These are phyloP conservation scores for Emberiza fucata DNA, from an alignment of 2,113 vertebrate genomes.

Conservation along the genomic window DNA sequence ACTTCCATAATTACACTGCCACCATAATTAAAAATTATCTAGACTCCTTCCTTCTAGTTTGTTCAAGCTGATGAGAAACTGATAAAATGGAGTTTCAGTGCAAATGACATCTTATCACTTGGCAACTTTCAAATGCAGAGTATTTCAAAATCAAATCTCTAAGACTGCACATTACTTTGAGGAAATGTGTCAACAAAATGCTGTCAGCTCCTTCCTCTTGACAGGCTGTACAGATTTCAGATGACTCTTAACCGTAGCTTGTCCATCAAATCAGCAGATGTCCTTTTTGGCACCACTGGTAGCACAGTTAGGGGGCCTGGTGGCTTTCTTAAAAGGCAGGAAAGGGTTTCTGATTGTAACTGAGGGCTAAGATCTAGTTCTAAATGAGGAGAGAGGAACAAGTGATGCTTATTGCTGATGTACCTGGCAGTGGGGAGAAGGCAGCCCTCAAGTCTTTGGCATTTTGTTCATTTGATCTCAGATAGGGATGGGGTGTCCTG, in stretches of 20 bases:
- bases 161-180: background rate
- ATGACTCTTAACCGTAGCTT: background rate
- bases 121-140: background rate
- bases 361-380: background rate
- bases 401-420: background rate
- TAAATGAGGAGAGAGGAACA: background rate
- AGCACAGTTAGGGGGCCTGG: background rate
- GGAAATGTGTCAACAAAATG: slow-evolving; percentile 50
- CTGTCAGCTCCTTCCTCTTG: slow-evolving; percentile 36
- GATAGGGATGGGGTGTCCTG: background rate
- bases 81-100: background rate
- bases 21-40: slow-evolving; percentile 14
- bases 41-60: background rate
- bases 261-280: slow-evolving; percentile 44
- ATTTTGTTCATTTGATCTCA: background rate
- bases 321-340: background rate
- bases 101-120: slow-evolving; percentile 13
- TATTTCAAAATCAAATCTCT: slow-evolving; percentile 34
- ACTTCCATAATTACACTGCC: background rate
- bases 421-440: background rate
- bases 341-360: background rate
- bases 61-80: background rate
- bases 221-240: slow-evolving; percentile 22
- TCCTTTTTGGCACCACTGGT: background rate
- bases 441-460: background rate